A percentile compares a stretch with the other conserved stretches of the same genome.
phyloP scores from a whole-genome alignment of 1,140 invertebrate species.

The Sitobion miscanthi region DNA sequence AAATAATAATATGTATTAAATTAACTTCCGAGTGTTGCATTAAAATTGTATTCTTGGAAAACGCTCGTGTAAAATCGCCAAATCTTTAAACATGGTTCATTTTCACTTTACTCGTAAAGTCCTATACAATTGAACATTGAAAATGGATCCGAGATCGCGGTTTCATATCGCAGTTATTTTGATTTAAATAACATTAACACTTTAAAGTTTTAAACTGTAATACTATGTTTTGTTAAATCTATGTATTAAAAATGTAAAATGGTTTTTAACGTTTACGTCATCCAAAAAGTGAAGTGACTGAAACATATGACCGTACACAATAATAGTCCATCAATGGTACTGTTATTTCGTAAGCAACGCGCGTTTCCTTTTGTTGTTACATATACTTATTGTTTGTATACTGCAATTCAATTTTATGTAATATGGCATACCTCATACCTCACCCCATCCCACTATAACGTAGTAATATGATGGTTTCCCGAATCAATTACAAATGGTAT shows the following conservation, averaged over 20 bases:
- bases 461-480: not conserved
- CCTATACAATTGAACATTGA: not conserved
- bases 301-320: too few relatives aligned
- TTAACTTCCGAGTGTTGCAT: not conserved
- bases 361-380: not conserved
- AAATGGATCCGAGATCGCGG: too few relatives aligned
- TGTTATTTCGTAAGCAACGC: not conserved
- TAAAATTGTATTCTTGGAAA: not conserved
- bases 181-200: too few relatives aligned
- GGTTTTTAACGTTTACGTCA: not conserved
- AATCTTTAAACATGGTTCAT: too few relatives aligned
- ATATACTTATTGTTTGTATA: not conserved
- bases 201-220: not conserved
- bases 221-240: not conserved
- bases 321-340: too few relatives aligned
- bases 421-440: not conserved
- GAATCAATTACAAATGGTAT: not conserved
- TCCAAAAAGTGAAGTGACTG: not conserved
- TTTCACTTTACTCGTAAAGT: too few relatives aligned
- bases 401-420: not conserved
- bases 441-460: not conserved
- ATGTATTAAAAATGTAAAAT: not conserved
- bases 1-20: not conserved
- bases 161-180: too few relatives aligned
- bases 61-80: too few relatives aligned